These are phyloP conservation scores for Drosophila subobscura DNA, from an alignment of 1,140 invertebrate species.

Conservation along the genomic window DNA sequence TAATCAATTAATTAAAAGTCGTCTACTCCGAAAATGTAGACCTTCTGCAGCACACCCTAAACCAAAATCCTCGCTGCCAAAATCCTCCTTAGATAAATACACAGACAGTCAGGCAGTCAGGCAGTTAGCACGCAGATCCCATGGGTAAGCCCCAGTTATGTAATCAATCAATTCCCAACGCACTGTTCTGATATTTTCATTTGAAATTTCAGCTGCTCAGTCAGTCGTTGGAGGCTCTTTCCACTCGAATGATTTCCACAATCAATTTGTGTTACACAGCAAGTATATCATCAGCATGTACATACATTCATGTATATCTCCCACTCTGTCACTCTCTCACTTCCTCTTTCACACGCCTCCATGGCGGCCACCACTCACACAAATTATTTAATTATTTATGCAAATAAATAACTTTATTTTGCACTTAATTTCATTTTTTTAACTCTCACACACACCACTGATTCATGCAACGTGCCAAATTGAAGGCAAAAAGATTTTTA, in stretches of 20 bases:
- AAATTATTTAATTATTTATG: constrained; percentile 76
- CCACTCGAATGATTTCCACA: constrained; percentile 45
- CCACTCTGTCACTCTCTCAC: not conserved
- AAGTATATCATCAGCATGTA: not conserved
- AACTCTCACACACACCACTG: not conserved
- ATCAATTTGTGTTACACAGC: constrained; percentile 66
- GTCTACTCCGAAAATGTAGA: too few relatives aligned
- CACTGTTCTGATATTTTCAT: constrained; percentile 34
- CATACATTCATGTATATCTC: too few relatives aligned
- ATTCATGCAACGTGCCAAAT: constrained; percentile 23
- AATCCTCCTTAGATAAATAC: not conserved
- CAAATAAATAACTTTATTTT: constrained; percentile 70
- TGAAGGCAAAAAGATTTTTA: constrained; percentile 60
- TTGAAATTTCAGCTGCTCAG: constrained; percentile 54
- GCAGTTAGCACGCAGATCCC: constrained; percentile 25
- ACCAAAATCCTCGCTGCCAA: too few relatives aligned
- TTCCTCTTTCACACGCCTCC: not conserved
- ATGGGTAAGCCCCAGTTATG: constrained; percentile 15
- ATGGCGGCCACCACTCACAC: constrained; percentile 39
- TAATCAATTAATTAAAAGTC: too few relatives aligned
- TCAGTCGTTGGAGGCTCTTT: constrained; percentile 29
- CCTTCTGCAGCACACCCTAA: too few relatives aligned
- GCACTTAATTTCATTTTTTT: constrained; percentile 47
- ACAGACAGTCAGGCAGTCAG: not conserved
- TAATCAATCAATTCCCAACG: constrained; percentile 47